A percentile compares a stretch with the other conserved stretches of the same genome.
Evolutionary conservation across 2,113 vertebrate species (phyloP).

Genomic region (Gallinago undulata): DNA sequence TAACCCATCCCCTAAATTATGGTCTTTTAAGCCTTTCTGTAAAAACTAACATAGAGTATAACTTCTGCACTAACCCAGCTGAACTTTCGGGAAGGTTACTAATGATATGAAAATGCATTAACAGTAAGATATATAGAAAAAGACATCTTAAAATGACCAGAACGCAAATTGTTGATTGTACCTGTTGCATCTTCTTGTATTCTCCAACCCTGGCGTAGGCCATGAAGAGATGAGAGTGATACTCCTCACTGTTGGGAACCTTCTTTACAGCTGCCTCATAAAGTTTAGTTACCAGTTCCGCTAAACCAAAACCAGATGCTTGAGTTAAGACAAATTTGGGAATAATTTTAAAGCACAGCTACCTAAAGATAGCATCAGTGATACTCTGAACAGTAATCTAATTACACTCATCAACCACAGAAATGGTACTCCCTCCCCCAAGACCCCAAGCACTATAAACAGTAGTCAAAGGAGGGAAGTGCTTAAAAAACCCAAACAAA

Average conservation of each 20-base stretch:
- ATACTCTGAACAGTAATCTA: not conserved
- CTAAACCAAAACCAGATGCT: constrained; percentile 72
- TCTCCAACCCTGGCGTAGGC: constrained; percentile 97
- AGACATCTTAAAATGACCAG: not conserved
- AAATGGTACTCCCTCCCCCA: not conserved
- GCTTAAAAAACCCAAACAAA: not conserved
- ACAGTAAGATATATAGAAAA: not conserved
- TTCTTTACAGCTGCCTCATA: constrained; percentile 98
- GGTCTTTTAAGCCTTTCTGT: not conserved
- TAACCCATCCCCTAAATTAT: not conserved
- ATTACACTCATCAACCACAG: not conserved
- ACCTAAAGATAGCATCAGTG: not conserved
- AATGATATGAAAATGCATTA: not conserved
- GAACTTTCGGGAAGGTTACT: not conserved
- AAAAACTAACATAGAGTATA: not conserved
- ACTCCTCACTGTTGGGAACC: constrained; percentile 95
- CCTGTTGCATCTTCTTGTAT: constrained; percentile 99
- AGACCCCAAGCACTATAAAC: not conserved
- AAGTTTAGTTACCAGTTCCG: constrained; percentile 95
- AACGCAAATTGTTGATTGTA: constrained; percentile 18
- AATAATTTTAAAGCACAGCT: not conserved
- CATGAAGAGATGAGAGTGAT: constrained; percentile 99
- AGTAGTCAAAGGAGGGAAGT: not conserved
- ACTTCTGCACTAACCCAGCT: not conserved
- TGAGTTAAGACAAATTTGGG: not conserved